A percentile compares a stretch with the other conserved stretches of the same genome.
phyloP scores from a whole-genome alignment of 23 tunicate species.

The Botrylloides violaceus region DNA sequence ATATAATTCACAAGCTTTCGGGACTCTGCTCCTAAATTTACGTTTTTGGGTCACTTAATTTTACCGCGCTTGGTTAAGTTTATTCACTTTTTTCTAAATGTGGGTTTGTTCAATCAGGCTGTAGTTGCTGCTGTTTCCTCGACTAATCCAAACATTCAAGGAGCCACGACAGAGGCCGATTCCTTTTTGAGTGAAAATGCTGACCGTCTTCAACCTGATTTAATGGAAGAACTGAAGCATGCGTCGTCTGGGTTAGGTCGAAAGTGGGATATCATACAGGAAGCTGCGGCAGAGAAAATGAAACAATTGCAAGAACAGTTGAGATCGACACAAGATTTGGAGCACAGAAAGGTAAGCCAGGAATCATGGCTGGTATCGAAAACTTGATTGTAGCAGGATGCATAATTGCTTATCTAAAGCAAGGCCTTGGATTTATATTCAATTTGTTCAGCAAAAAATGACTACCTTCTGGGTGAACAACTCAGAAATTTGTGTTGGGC shows the following conservation, averaged over 20 bases:
- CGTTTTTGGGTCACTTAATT: too few species aligned
- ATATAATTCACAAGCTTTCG: too few species aligned
- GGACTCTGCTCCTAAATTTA: too few species aligned
- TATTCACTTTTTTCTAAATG: background rate
- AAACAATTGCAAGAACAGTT: conserved; percentile 1
- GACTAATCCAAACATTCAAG: background rate
- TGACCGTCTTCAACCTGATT: conserved; percentile 2
- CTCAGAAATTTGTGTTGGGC: too few species aligned
- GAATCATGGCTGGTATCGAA: too few species aligned
- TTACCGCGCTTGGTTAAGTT: background rate
- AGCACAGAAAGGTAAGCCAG: conserved; percentile 16
- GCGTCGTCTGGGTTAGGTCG: background rate
- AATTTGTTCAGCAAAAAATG: too few species aligned
- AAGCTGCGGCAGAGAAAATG: background rate
- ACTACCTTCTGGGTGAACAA: too few species aligned
- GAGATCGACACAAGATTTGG: background rate
- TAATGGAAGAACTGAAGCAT: background rate
- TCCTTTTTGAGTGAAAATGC: conserved; percentile 6
- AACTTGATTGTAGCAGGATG: too few species aligned
- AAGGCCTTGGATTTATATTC: too few species aligned
- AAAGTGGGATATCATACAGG: conserved; percentile 7
- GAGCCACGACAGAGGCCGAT: conserved; percentile 8
- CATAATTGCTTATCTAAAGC: too few species aligned
- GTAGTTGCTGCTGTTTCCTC: background rate
- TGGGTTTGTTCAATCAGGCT: conserved; percentile 16